These are phyloP conservation scores for Vidua chalybeata DNA, from an alignment of 2,113 vertebrate species.

Conservation along the genomic window DNA sequence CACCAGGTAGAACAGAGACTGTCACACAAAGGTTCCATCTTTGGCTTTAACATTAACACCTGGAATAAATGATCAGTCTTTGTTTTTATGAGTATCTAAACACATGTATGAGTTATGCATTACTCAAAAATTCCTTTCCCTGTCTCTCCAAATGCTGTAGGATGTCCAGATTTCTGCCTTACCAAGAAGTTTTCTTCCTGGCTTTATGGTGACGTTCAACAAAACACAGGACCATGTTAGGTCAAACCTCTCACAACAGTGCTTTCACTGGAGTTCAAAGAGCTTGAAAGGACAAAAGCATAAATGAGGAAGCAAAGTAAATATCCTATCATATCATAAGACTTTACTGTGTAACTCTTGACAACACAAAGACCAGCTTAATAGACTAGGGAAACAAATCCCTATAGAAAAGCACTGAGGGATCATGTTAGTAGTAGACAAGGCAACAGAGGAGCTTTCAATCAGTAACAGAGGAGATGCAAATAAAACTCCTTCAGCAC, in stretches of 20 bases:
- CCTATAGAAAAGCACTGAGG: neutral
- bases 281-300: neutral
- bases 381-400: slow-evolving; percentile 32
- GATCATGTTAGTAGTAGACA: neutral
- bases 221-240: neutral
- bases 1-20: neutral
- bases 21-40: neutral
- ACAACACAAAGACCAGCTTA: slow-evolving; percentile 25
- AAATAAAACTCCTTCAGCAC: slow-evolving; percentile 8
- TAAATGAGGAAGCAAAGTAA: slow-evolving; percentile 26
- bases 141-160: neutral
- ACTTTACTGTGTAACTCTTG: neutral
- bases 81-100: neutral
- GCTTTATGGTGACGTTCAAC: neutral
- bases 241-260: slow-evolving; percentile 26
- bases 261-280: slow-evolving; percentile 59
- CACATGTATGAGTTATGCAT: neutral
- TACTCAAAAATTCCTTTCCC: neutral
- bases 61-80: neutral
- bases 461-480: slow-evolving; percentile 6
- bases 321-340: slow-evolving; percentile 2
- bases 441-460: slow-evolving; percentile 20
- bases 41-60: neutral
- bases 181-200: neutral
- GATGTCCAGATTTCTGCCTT: neutral